Base-by-base conservation (phyloP, 2,888 invertebrate species). In the Terebella lapidaria region DNA sequence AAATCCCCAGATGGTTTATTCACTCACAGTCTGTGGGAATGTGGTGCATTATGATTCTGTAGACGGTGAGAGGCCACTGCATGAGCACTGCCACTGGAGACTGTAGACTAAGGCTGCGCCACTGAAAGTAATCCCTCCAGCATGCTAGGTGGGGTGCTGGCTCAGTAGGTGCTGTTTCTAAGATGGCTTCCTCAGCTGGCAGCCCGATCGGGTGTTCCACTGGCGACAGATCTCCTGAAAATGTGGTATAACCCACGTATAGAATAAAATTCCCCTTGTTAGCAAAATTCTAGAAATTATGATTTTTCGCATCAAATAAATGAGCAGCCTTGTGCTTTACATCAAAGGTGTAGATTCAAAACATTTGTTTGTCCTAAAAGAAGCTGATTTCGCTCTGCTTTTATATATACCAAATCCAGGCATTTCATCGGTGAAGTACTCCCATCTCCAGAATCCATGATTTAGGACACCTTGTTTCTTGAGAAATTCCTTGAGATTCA, bases 81-180 rank as follows among this genome's bases (percentile, higher is more conserved):
- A 78, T 70, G 0, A 78, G 64, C 3, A 72, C 66, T 22, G 76
- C 74, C 3, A 75, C 60, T 2, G 77, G 78, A 5, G 75, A 77
- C 55, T 72, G 68, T 2, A 74, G 61, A 22, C 65, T 57, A 20
- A 79, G 70, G 3, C 74, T 72, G 46, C 70, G 45, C 65, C 63
- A 64, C 35, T 60, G 25, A 47, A 67, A 71, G 57, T 71, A 71
- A 1, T 54, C 60, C 27, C 26, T 35, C 71, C 71, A 71, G 58
- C 22, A 46, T 26, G 15, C 25, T 26, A 58, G 30, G 4, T 15
- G 18, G 15, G 49, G 22, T 15, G 5, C 24, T 10, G 22, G 49
- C 5, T 22, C 49, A 5, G 49, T 5, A 22, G 10, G 49, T 10
- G 22, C 18, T 5, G 5, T 22, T 22, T 22, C 18, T 22, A 49